Conservation (phyloP, 2,888 invertebrate species). For the Meiosimyza decipiens region DNA sequence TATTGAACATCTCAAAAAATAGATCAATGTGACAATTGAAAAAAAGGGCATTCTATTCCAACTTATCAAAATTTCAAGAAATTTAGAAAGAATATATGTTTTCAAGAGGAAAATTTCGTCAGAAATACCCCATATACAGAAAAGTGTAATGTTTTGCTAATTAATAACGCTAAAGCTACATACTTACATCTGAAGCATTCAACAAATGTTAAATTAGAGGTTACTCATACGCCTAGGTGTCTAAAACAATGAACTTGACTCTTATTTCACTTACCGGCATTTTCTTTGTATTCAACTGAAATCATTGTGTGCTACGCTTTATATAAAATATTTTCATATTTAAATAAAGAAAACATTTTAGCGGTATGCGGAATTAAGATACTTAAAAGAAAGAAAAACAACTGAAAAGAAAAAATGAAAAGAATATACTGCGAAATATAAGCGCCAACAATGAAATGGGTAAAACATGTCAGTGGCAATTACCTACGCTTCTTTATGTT, state of each 20-base stretch:
- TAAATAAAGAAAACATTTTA: neutral
- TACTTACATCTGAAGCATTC: neutral
- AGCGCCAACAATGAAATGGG: neutral
- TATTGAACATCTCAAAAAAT: no score
- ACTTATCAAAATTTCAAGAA: no score
- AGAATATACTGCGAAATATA: neutral
- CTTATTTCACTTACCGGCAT: neutral
- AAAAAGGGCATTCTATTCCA: no score
- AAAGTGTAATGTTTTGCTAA: no score
- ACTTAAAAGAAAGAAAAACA: neutral
- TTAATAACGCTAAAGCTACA: neutral
- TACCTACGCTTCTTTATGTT: slow-evolving; percentile 36
- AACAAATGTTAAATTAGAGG: neutral
- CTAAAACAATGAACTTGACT: slow-evolving; percentile 25
- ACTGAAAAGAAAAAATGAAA: neutral
- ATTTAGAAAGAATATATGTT: no score
- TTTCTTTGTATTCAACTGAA: neutral
- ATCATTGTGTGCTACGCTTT: no score
- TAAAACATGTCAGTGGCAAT: slow-evolving; percentile 44
- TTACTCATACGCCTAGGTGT: slow-evolving; percentile 27
- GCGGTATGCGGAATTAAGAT: neutral
- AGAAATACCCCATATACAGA: no score
- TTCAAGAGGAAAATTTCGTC: no score
- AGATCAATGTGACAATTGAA: no score
- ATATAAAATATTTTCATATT: no score